These are phyloP conservation scores for Xiphias gladius DNA, from an alignment of 2,113 vertebrate genomes.

Conservation along the genomic window DNA sequence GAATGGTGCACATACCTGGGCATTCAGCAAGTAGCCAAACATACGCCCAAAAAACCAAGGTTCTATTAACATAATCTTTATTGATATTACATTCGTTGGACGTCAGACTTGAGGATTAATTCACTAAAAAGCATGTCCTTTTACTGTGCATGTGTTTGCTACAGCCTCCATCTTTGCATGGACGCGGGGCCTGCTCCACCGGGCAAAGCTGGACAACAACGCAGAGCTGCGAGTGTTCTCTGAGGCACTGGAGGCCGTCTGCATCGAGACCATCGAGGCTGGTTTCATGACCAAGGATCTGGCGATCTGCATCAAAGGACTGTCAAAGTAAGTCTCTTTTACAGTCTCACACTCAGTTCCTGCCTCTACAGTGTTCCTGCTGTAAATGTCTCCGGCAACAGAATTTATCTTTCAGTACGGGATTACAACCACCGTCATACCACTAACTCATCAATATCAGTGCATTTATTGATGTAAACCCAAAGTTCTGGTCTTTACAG, in stretches of 20 bases:
- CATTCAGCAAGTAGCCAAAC: neutral
- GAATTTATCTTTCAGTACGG: too few relatives aligned
- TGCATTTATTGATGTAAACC: too few relatives aligned
- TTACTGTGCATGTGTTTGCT: neutral
- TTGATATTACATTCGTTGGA: too few relatives aligned
- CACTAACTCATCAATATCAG: too few relatives aligned
- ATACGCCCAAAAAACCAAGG: too few relatives aligned
- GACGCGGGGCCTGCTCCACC: constrained; percentile 94
- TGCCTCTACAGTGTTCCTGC: too few relatives aligned
- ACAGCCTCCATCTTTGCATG: constrained; percentile 98
- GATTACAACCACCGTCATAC: too few relatives aligned
- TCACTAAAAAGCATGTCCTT: neutral
- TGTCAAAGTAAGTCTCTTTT: constrained; percentile 90
- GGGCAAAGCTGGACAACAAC: constrained; percentile 94
- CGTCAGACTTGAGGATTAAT: neutral
- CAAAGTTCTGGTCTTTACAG: too few relatives aligned
- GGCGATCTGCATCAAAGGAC: constrained; percentile 96
- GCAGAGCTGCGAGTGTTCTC: constrained; percentile 88
- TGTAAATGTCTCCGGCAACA: too few relatives aligned
- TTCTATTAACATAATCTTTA: too few relatives aligned
- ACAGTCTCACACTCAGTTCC: neutral
- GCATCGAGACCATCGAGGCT: constrained; percentile 95
- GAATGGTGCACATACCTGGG: neutral
- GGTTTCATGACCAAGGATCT: constrained; percentile 99
- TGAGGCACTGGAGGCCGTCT: constrained; percentile 92